Base-by-base conservation (phyloP, 2,113 vertebrate species). In the Tamias sibiricus region DNA sequence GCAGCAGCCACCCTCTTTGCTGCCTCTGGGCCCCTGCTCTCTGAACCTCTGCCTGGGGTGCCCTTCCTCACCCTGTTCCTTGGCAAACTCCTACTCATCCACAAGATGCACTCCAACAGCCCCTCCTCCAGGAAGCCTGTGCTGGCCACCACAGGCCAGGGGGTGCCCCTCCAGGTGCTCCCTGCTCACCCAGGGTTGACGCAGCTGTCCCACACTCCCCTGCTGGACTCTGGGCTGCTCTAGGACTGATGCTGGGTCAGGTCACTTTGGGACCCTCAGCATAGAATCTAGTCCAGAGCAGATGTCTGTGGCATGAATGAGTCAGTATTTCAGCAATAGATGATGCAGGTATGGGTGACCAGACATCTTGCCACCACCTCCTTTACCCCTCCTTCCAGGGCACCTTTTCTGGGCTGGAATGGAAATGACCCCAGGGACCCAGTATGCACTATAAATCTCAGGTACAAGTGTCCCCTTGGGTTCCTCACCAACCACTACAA, bases 101-200 rank as follows among this genome's bases (percentile, higher is more conserved):
- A 82, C 26, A 87, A 75, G 13, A 92, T 26, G 42, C 22, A 30
- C 8, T 40, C 84, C 47, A 80, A 26, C 1, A 92, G 72, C 54
- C 59, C 72, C 79, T 96, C 69, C 90, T 96, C 94, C 74, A 86
- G 44, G 72, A 81, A 93, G 74, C 54, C 77, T 85, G 59, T 76
- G 75, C 90, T 19, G 28, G 88, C 13, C 47, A 28, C n/a, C 35
- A 11, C 32, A 64, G 64, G 59, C 28, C 2, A 4, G 62, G 13
- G 8, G 13, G 44, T 30, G 3, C 40, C 82, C 81, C 40, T 57
- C 71, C 74, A 59, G 22, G 69, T 11, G 57, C 62, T n/a, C 77
- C 14, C 64, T 35, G 66, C 49, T 79, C 30, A 52, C 88, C 32
- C 22, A 1, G 10, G 37, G 66, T 35, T 17, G 32, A 59, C 62